Percentiles rank a stretch among this genome's conserved stretches.
phyloP scores from a whole-genome alignment of 2,797 vertebrate genomes.

The Epinephelus coioides region DNA sequence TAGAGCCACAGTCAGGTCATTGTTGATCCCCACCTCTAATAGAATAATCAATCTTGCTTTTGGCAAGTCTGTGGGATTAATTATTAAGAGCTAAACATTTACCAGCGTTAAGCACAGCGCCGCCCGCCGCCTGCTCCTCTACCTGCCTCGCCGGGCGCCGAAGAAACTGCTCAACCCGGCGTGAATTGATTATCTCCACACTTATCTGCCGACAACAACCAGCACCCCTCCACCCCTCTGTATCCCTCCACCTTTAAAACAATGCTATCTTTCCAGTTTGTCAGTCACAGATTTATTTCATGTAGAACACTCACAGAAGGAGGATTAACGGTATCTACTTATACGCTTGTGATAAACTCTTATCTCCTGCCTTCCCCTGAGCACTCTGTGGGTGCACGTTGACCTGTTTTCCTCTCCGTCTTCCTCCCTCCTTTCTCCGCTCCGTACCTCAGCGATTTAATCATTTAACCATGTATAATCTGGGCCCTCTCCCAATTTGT shows the following conservation, averaged over 20 bases:
- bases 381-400: slow-evolving; percentile 74
- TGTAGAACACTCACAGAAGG: slow-evolving; percentile 77
- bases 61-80: slow-evolving; percentile 74
- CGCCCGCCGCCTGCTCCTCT: slow-evolving; percentile 21
- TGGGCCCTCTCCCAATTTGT: slow-evolving; percentile 63
- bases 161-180: slow-evolving; percentile 34
- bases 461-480: slow-evolving; percentile 81
- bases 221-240: slow-evolving; percentile 18
- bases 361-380: slow-evolving; percentile 79
- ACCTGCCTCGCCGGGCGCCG: slow-evolving; percentile 48
- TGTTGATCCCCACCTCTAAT: slow-evolving; percentile 79
- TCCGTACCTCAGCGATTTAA: slow-evolving; percentile 77
- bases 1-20: slow-evolving; percentile 72
- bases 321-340: slow-evolving; percentile 85
- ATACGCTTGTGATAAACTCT: slow-evolving; percentile 82
- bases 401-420: slow-evolving; percentile 76
- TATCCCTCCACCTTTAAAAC: slow-evolving; percentile 69
- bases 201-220: slow-evolving; percentile 73
- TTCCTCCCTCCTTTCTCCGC: slow-evolving; percentile 24
- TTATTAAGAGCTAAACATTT: slow-evolving; percentile 73
- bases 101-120: slow-evolving; percentile 50
- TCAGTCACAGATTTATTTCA: slow-evolving; percentile 79
- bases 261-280: slow-evolving; percentile 83
- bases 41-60: slow-evolving; percentile 82
- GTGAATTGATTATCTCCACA: slow-evolving; percentile 75